phyloP scores from a whole-genome alignment of 1,140 invertebrate species.

The Cryptotermes secundus region DNA sequence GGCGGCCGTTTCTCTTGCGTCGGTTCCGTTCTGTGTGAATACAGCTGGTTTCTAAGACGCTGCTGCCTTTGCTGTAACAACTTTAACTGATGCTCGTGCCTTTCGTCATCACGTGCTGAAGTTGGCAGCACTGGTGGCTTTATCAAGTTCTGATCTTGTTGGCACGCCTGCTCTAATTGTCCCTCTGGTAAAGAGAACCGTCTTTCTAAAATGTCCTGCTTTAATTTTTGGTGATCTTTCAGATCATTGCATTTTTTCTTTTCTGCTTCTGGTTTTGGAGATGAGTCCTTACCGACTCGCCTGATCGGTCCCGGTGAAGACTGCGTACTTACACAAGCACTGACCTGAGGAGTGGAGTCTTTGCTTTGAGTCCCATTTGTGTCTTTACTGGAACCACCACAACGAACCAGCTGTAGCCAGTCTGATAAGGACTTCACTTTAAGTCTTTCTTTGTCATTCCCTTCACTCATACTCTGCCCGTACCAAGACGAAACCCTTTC shows the following conservation, averaged over 20 bases:
- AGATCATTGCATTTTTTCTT: not conserved
- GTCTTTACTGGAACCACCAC: slow-evolving; percentile 34
- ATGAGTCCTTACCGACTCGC: not conserved
- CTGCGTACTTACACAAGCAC: not conserved
- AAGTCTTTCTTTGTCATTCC: slow-evolving; percentile 41
- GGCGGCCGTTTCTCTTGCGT: not conserved
- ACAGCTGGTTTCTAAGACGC: not conserved
- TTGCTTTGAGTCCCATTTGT: not conserved
- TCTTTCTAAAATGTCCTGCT: not conserved
- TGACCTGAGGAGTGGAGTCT: not conserved
- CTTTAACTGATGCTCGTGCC: not conserved
- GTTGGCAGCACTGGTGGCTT: not conserved
- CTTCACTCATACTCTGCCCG: slow-evolving; percentile 1
- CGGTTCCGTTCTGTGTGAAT: not conserved
- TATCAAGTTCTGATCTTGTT: not conserved
- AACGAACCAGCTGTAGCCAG: slow-evolving; percentile 54
- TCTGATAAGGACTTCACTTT: slow-evolving; percentile 52
- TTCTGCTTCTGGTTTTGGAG: not conserved
- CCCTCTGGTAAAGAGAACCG: slow-evolving; percentile 8
- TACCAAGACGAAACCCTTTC: not conserved
- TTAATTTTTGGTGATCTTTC: slow-evolving; percentile 16
- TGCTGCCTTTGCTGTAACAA: not conserved
- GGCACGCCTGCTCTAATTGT: not conserved
- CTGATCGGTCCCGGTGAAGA: not conserved
- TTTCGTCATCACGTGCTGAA: slow-evolving; percentile 13